Conservation (phyloP, 2,888 invertebrate genomes). For the Dioctria linearis region DNA sequence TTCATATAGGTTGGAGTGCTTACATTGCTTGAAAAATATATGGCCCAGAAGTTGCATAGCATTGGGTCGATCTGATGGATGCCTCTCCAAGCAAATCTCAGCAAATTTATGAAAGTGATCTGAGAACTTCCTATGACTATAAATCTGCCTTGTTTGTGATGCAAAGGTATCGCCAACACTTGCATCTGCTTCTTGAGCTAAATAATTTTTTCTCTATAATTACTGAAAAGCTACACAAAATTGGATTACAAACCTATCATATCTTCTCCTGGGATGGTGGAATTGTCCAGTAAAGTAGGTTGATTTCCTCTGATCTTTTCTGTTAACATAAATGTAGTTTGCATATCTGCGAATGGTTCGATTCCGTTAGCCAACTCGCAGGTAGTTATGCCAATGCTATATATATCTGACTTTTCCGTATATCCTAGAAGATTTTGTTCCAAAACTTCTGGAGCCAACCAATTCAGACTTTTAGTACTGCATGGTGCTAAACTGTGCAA, state of each 20-base stretch:
- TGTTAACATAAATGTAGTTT: conserved; percentile 91
- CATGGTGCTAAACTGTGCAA: conserved; percentile 86
- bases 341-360: conserved; percentile 88
- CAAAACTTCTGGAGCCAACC: conserved; percentile 93
- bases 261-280: conserved; percentile 76
- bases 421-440: conserved; percentile 92
- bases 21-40: conserved; percentile 81
- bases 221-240: too few relatives aligned
- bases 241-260: conserved; percentile 65
- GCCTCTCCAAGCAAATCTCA: conserved; percentile 80
- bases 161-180: conserved; percentile 68
- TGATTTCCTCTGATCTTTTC: conserved; percentile 86
- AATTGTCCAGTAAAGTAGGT: conserved; percentile 82
- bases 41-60: conserved; percentile 81
- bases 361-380: conserved; percentile 88
- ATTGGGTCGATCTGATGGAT: conserved; percentile 79
- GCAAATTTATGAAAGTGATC: conserved; percentile 85
- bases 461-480: conserved; percentile 77
- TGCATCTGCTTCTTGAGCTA: conserved; percentile 68
- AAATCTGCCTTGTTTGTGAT: conserved; percentile 71
- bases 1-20: conserved; percentile 67
- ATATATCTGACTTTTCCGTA: conserved; percentile 91
- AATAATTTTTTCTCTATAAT: background rate
- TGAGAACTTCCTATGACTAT: conserved; percentile 78
- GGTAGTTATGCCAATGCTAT: conserved; percentile 80